Evolutionary conservation across 2,797 vertebrate species (phyloP), one percentile per base, ranked within the genome.

Genomic region (Sebastes minor): DNA sequence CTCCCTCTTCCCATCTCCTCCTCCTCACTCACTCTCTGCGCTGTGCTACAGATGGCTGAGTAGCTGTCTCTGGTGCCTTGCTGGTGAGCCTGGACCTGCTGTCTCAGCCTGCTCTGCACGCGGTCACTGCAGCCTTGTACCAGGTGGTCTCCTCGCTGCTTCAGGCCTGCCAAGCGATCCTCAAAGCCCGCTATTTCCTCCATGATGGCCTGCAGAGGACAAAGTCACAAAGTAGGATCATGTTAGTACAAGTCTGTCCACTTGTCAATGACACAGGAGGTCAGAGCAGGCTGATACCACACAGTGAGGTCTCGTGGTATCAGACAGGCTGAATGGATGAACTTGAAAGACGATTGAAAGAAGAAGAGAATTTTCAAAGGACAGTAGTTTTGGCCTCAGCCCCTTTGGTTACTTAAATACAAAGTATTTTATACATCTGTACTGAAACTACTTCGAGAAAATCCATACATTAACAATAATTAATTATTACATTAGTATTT

Each of bases 111-210:
- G 74, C 90, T 95, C 94, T 98, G 97, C 76, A 98, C 95, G 35
- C 97, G 97, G 80, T 98, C 98, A 1, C 95, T 92, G 85, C 97
- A 98, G 71, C 96, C 97, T 86, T 84, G 90, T 62, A 98, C 95
- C 91, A 99, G 93, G 88, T 93, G 94, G 83, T 98, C 96, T 0
- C 97, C 98, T 88, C 96, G 97, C 86, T 87, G 91, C 94, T 96
- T 97, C 75, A 99, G 95, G 38, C 66, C 94, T 53, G 94, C 93
- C 91, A 99, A 93, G 77, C 96, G 96, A 71, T 98, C 97, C 96
- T 99, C 98, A 93, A 99, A 99, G 57, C 97, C 95, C 3, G 97
- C 96, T 70, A 99, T 97, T 94, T 99, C 99, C 94, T 99, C 99
- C 99, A 99, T 99, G 86, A 97, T 97, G 85, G 98, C 98, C 99